These are phyloP conservation scores for Tenebrosternarchus preto DNA, from an alignment of 2,113 vertebrate genomes.

Conservation along the genomic window DNA sequence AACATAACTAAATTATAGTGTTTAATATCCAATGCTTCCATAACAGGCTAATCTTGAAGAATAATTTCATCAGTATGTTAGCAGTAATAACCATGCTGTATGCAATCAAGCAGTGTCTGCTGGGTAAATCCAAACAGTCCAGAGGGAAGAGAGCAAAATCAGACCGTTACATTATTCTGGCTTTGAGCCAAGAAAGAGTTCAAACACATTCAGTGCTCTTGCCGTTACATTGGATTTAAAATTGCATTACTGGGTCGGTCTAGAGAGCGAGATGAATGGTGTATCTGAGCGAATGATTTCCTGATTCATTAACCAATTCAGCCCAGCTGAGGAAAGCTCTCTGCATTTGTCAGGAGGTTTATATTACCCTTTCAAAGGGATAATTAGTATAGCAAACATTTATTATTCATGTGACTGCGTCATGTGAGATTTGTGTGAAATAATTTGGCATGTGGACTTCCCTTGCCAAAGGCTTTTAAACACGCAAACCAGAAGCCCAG, in stretches of 20 bases:
- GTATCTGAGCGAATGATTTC: slow-evolving; percentile 53
- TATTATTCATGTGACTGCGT: slow-evolving; percentile 48
- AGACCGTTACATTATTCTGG: slow-evolving; percentile 58
- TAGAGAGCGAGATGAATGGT: slow-evolving; percentile 18
- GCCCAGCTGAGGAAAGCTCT: slow-evolving; percentile 38
- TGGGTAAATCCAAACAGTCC: slow-evolving; percentile 34
- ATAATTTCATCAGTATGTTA: slow-evolving; percentile 7
- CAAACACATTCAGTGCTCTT: slow-evolving; percentile 50
- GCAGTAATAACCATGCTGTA: slow-evolving; percentile 33
- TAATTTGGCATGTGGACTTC: slow-evolving; percentile 28
- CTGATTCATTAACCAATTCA: slow-evolving; percentile 51
- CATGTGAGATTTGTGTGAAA: slow-evolving; percentile 41
- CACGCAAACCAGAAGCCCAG: slow-evolving; percentile 33
- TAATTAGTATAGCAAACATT: slow-evolving; percentile 55
- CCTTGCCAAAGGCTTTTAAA: slow-evolving; percentile 44
- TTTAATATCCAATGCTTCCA: background rate
- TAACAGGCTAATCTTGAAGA: background rate
- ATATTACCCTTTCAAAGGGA: slow-evolving; percentile 40
- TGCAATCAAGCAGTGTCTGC: slow-evolving; percentile 29
- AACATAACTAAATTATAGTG: background rate
- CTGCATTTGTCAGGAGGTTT: slow-evolving; percentile 49
- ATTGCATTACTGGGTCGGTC: slow-evolving; percentile 33
- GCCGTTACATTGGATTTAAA: slow-evolving; percentile 34
- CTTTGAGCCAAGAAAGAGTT: slow-evolving; percentile 52
- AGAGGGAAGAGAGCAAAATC: slow-evolving; percentile 55